Conservation (phyloP, 1,140 invertebrate genomes). For the Cydia splendana region DNA sequence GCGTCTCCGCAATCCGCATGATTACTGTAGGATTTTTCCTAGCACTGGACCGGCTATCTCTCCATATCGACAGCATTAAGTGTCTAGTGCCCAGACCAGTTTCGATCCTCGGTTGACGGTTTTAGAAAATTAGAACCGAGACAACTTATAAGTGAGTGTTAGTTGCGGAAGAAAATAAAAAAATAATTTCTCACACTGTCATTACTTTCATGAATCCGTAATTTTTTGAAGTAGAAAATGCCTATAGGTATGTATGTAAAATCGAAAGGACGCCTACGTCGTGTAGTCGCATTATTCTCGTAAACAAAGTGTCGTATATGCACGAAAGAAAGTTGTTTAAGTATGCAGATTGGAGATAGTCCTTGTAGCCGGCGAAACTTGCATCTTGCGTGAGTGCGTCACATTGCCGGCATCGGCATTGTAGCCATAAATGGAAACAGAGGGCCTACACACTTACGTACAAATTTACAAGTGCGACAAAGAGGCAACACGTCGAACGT, state of each 20-base stretch:
- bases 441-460: too few species aligned
- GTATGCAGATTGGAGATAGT: conserved; percentile 28
- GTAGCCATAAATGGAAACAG: neutral
- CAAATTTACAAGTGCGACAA: too few species aligned
- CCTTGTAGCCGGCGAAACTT: conserved; percentile 27
- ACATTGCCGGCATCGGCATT: neutral
- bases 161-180: conserved; percentile 13
- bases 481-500: too few species aligned
- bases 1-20: conserved; percentile 1
- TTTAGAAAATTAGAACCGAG: conserved; percentile 3
- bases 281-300: conserved; percentile 3
- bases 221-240: neutral
- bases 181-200: neutral
- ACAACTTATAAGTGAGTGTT: conserved; percentile 2
- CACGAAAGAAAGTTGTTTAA: conserved; percentile 22
- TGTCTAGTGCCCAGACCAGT: conserved; percentile 13
- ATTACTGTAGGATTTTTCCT: neutral
- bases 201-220: neutral
- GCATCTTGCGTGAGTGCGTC: conserved; percentile 30
- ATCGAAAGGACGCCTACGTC: neutral
- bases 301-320: neutral
- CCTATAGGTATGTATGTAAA: neutral
- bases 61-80: conserved; percentile 20
- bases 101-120: conserved; percentile 6
- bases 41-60: conserved; percentile 18